Conservation (phyloP, 1,140 invertebrate genomes). For the Microplitis demolitor region DNA sequence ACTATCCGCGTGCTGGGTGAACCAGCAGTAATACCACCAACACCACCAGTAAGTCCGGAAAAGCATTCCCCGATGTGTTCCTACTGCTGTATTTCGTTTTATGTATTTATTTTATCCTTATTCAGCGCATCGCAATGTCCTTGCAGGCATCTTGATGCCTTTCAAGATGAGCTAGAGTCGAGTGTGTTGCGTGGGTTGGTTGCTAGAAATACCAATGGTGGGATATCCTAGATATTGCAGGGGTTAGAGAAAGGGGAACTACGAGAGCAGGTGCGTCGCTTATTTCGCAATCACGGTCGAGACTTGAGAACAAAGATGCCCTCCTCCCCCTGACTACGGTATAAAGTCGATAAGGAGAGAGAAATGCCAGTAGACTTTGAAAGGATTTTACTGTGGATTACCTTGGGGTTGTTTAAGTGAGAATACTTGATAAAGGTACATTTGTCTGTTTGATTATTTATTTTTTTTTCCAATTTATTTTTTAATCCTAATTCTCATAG, state of each 20-base stretch:
- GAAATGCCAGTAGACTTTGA: neutral
- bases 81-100: neutral
- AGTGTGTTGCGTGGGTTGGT: neutral
- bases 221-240: neutral
- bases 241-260: neutral
- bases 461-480: neutral
- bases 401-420: neutral
- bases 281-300: constrained; percentile 25
- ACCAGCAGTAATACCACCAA: neutral
- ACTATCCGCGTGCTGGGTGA: neutral
- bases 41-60: neutral
- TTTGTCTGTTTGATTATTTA: neutral
- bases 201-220: neutral
- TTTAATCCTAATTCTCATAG: neutral
- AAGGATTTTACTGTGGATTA: neutral
- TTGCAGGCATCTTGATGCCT: too few relatives aligned
- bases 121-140: too few relatives aligned
- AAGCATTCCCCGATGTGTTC: constrained; percentile 3
- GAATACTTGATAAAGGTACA: neutral
- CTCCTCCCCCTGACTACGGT: neutral
- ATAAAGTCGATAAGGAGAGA: constrained; percentile 19
- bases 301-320: constrained; percentile 24
- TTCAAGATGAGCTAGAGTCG: neutral
- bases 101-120: too few relatives aligned
- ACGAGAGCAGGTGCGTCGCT: constrained; percentile 23